A percentile compares a stretch with the other conserved stretches of the same genome.
These are phyloP conservation scores for Thymelicus acteon DNA, from an alignment of 2,888 invertebrate genomes.

Conservation along the genomic window DNA sequence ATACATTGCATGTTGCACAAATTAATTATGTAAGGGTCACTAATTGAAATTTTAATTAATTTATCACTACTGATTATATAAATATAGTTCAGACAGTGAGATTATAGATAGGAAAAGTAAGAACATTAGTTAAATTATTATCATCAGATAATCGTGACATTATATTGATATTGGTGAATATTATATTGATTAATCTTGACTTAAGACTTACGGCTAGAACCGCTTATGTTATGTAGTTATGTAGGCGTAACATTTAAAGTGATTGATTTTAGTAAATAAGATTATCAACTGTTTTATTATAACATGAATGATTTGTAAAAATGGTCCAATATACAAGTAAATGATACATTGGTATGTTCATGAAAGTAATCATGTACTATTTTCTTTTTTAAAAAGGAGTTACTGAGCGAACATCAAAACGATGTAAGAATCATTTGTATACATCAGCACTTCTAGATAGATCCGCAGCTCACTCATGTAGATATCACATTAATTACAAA, in stretches of 20 bases:
- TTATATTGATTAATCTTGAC: no score
- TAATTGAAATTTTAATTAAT: no score
- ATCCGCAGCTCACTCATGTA: not conserved
- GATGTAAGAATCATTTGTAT: conserved; percentile 62
- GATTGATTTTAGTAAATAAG: conserved; percentile 2
- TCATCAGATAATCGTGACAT: no score
- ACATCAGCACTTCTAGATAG: not conserved
- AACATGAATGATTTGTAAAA: conserved; percentile 16
- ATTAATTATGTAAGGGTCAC: no score
- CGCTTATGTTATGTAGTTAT: no score
- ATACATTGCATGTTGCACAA: conserved; percentile 28
- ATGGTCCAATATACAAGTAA: conserved; percentile 76
- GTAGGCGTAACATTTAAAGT: not conserved
- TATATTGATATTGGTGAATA: no score
- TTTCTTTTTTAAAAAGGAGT: conserved; percentile 66
- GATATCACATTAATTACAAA: no score
- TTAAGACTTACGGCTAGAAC: no score
- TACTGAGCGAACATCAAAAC: conserved; percentile 71
- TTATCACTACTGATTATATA: no score
- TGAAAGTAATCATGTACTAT: conserved; percentile 45
- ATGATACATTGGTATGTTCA: conserved; percentile 46
- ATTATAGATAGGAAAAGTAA: no score
- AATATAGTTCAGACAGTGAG: no score
- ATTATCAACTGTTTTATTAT: not conserved
- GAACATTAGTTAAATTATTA: no score